Evolutionary conservation across 1,140 invertebrate genomes (phyloP), one percentile per base, ranked within the genome.

Genomic region (Thaumatotibia leucotreta): DNA sequence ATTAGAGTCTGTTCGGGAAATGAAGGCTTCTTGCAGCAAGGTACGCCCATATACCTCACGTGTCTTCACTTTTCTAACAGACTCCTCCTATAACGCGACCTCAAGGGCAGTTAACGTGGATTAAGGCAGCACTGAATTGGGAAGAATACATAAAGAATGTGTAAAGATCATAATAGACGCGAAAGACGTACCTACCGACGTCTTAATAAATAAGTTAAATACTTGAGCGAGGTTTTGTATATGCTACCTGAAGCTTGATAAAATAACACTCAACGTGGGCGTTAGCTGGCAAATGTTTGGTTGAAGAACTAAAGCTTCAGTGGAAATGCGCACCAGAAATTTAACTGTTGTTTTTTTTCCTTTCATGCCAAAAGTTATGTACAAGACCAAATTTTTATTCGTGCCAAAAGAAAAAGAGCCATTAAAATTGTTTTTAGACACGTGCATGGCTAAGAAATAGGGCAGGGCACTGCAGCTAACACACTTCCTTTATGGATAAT

Each of bases 131-230:
- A 61, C 72, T 66, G 54, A 75, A 76, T 78, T 77, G 70, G 54
- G 67, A 68, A 77, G 65, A 75, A 66, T 72, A 76, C 72, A 75
- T 63, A 77, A 69, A 71, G 58, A 5, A n/a, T 58, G 29, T 4
- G n/a, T 35, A 39, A 45, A 20, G 0, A 70, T 62, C 58, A 66
- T 73, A 79, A 77, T 69, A 65, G 58, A 67, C 61, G 66, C 33
- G 49, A 58, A 14, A 23, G 22, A 54, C 23, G 50, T 54, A n/a
- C n/a, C n/a, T n/a, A n/a, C 10, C 23, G 27, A 58, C 24, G n/a
- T n/a, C 24, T 24, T 58, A 58, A 58, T 11, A 58, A 58, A 58
- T 58, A 58, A 58, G 52, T 58, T 31, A 58, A 58, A 58, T 58
- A 58, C 24, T 58, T 27, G 52, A 45, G 14, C 39, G 14, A 8